Evolutionary conservation across 2,113 vertebrate genomes (phyloP).

Genomic region (Pterocles gutturalis): DNA sequence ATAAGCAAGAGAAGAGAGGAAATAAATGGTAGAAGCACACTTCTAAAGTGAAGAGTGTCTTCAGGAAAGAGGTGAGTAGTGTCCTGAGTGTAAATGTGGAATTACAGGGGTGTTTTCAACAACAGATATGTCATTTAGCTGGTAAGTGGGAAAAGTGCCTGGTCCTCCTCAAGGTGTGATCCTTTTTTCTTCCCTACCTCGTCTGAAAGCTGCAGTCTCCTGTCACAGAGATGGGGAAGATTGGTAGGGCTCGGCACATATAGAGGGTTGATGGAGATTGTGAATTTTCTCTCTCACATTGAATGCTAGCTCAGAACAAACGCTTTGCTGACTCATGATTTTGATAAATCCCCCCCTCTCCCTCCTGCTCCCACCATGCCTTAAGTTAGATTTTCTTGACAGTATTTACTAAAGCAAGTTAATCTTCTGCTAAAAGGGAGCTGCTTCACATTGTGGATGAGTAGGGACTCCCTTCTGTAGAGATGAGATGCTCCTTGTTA

Average conservation of each 20-base stretch:
- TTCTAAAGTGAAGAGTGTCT: neutral
- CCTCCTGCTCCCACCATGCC: rapidly evolving
- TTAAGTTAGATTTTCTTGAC: neutral
- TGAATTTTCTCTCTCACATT: neutral
- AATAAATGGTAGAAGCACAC: neutral
- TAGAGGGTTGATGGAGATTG: neutral
- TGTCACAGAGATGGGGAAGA: neutral
- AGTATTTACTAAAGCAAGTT: neutral
- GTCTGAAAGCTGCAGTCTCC: neutral
- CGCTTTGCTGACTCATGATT: neutral
- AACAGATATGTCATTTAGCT: neutral
- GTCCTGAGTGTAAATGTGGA: neutral
- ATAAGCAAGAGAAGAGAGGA: neutral
- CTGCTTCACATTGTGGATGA: neutral
- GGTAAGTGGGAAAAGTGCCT: neutral
- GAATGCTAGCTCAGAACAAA: neutral
- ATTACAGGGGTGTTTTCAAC: neutral
- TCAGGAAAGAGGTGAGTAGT: neutral
- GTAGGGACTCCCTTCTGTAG: neutral
- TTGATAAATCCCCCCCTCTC: neutral
- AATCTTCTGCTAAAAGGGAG: neutral
- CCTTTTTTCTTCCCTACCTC: neutral
- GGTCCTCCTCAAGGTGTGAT: neutral
- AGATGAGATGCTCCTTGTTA: neutral
- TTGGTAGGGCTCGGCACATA: neutral